Conservation (phyloP, 2,888 invertebrate genomes). For the Linnaemya vulpina region DNA sequence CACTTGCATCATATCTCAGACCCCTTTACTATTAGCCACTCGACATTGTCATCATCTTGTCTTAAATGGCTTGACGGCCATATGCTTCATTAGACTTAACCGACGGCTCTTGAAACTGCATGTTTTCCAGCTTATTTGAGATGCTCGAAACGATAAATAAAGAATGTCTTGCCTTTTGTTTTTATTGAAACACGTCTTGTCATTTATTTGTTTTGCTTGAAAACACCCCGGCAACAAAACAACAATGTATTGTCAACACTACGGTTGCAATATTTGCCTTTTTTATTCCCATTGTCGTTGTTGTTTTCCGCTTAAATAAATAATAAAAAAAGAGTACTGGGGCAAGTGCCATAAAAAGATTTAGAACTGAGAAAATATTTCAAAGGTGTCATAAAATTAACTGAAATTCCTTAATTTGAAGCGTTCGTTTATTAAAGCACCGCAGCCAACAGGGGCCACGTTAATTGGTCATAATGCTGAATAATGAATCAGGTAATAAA, state of each 20-base stretch:
- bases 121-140: constrained; percentile 33
- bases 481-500: constrained; percentile 65
- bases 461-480: constrained; percentile 63
- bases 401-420: constrained; percentile 57
- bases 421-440: constrained; percentile 38
- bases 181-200: constrained; percentile 49
- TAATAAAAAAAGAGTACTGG: constrained; percentile 53
- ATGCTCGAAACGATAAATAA: not conserved
- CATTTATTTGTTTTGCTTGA: constrained; percentile 47
- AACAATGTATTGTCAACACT: constrained; percentile 53
- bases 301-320: constrained; percentile 38
- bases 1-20: constrained; percentile 2
- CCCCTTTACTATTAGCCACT: constrained; percentile 5
- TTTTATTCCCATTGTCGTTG: constrained; percentile 25
- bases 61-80: not conserved
- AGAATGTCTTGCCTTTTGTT: not conserved
- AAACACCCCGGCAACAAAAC: constrained; percentile 25
- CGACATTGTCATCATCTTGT: constrained; percentile 27
- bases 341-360: constrained; percentile 50
- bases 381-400: constrained; percentile 65
- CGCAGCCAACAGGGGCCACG: constrained; percentile 47
- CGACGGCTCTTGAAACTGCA: constrained; percentile 48
- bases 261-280: constrained; percentile 66
- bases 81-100: constrained; percentile 44
- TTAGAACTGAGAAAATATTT: constrained; percentile 42